Percentiles rank a stretch among this genome's conserved stretches.
These are phyloP conservation scores for Zosterops hypoxanthus DNA, from an alignment of 2,113 vertebrate species.

Conservation along the genomic window DNA sequence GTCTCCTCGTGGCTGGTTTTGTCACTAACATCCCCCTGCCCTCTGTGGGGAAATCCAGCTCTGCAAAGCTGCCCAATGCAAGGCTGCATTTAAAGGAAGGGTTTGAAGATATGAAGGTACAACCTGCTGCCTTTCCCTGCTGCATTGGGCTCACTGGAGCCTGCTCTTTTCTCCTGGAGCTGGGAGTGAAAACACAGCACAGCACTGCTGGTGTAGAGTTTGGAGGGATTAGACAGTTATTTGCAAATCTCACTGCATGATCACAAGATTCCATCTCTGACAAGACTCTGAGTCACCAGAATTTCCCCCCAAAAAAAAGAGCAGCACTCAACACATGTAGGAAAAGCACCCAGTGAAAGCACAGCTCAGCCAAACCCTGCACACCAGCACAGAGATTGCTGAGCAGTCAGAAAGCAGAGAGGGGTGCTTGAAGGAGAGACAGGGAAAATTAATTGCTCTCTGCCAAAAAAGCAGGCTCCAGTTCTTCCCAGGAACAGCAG, in stretches of 20 bases:
- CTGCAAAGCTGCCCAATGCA: not conserved
- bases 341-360: not conserved
- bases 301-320: not conserved
- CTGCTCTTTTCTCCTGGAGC: not conserved
- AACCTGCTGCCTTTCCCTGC: not conserved
- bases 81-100: not conserved
- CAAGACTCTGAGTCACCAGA: not conserved
- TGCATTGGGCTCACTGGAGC: not conserved
- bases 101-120: not conserved
- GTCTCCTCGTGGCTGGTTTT: not conserved
- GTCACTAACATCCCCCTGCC: not conserved
- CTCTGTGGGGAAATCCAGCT: not conserved
- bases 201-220: not conserved
- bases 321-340: not conserved
- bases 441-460: not conserved
- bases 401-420: slow-evolving; percentile 12
- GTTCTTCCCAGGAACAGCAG: not conserved
- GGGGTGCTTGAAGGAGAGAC: not conserved
- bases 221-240: not conserved
- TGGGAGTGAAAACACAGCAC: not conserved
- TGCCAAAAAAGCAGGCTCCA: not conserved
- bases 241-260: not conserved
- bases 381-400: not conserved
- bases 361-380: not conserved
- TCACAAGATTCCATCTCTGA: not conserved